Percentiles rank a stretch among this genome's conserved stretches.
Evolutionary conservation across 2,797 vertebrate genomes (phyloP).

Genomic region (Hemibagrus guttatus): DNA sequence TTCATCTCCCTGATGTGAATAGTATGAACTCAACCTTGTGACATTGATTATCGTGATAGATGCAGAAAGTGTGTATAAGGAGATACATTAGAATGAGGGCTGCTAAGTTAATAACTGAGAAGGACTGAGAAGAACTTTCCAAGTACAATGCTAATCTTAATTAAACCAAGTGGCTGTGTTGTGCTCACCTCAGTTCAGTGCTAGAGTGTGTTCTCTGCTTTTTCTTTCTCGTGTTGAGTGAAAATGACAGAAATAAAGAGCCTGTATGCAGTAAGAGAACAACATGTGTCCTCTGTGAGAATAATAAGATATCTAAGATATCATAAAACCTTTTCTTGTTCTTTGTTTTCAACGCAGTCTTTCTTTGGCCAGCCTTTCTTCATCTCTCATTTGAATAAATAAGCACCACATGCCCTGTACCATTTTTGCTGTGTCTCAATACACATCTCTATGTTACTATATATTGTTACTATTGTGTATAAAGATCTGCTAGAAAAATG

Average conservation of each 20-base stretch:
- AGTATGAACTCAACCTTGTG: conserved; percentile 8
- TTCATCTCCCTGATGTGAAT: neutral
- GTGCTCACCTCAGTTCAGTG: conserved; percentile 62
- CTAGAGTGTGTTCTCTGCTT: conserved; percentile 63
- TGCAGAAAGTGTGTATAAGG: neutral
- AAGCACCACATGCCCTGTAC: neutral
- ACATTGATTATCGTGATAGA: neutral
- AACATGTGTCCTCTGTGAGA: neutral
- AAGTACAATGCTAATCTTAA: conserved; percentile 61
- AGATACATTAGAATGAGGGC: conserved; percentile 30
- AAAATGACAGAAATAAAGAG: conserved; percentile 42
- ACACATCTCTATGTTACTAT: neutral
- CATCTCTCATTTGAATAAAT: neutral
- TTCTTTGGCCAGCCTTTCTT: neutral
- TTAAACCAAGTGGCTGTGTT: conserved; percentile 69
- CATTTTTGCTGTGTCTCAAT: neutral
- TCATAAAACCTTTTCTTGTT: too few relatives aligned
- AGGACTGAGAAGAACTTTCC: conserved; percentile 55
- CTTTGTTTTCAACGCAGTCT: neutral
- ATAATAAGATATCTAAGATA: neutral
- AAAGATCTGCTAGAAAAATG: neutral
- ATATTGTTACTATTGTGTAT: neutral
- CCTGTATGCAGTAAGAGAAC: conserved; percentile 28
- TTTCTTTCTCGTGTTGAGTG: conserved; percentile 58
- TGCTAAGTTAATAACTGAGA: conserved; percentile 54